phyloP scores from a whole-genome alignment of 2,797 vertebrate species.

The Mormyrus hasselquistii region DNA sequence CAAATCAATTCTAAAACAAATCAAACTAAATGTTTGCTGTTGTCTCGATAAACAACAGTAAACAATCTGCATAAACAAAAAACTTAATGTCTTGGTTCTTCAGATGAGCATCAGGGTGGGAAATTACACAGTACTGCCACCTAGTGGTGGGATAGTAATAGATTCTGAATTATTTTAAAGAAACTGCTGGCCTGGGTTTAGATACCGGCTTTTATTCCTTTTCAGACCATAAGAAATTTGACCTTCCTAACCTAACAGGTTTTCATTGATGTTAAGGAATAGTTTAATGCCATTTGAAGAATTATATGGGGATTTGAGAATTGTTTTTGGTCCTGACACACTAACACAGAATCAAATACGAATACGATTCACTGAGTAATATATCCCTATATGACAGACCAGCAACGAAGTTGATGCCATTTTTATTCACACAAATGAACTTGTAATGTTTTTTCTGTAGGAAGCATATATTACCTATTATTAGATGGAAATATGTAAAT shows the following conservation, averaged over 20 bases:
- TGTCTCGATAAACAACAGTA: background rate
- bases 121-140: slow-evolving; percentile 14
- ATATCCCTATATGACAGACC: background rate
- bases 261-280: background rate
- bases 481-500: background rate
- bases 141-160: background rate
- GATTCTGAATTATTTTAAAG: background rate
- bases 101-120: background rate
- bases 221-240: background rate
- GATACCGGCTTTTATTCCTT: background rate
- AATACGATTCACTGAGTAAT: background rate
- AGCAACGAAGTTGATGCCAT: background rate
- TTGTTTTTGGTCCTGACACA: background rate
- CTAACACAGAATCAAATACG: background rate
- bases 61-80: background rate
- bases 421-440: background rate
- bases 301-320: background rate
- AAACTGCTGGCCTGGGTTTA: background rate
- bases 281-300: background rate
- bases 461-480: background rate
- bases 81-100: background rate
- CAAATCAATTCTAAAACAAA: background rate
- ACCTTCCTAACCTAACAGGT: background rate
- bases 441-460: background rate
- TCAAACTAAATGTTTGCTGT: background rate